Percentiles rank a stretch among this genome's conserved stretches.
phyloP scores from a whole-genome alignment of 2,113 vertebrate genomes.

The Opisthocomus hoazin region DNA sequence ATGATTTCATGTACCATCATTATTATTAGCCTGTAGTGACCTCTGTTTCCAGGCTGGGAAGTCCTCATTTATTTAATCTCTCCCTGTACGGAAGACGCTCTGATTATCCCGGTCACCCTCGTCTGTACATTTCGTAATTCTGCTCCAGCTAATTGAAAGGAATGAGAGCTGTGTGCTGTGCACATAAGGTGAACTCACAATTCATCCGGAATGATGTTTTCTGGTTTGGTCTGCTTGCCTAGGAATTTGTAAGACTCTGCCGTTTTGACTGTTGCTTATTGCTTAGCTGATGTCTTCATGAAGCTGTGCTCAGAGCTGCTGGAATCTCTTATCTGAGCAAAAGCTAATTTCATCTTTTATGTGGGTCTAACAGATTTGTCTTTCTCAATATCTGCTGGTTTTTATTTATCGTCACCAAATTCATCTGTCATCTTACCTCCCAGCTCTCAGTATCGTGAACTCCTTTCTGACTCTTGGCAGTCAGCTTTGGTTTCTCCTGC shows the following conservation, averaged over 20 bases:
- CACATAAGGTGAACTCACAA: neutral
- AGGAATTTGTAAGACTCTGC: neutral
- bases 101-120: neutral
- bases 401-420: neutral
- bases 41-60: neutral
- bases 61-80: neutral
- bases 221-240: neutral
- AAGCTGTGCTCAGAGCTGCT: neutral
- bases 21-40: neutral
- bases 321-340: neutral
- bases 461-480: neutral
- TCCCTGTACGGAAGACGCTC: neutral
- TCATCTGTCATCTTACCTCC: neutral
- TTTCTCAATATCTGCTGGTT: neutral
- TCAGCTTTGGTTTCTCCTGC: neutral
- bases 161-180: neutral
- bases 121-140: neutral
- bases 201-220: neutral
- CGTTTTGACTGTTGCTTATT: neutral
- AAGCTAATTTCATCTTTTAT: neutral
- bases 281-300: neutral
- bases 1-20: neutral
- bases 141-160: neutral
- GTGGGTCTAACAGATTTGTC: neutral
- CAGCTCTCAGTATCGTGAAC: neutral